A percentile compares a stretch with the other conserved stretches of the same genome.
phyloP scores from a whole-genome alignment of 2,797 vertebrate species.

The Trematomus bernacchii region DNA sequence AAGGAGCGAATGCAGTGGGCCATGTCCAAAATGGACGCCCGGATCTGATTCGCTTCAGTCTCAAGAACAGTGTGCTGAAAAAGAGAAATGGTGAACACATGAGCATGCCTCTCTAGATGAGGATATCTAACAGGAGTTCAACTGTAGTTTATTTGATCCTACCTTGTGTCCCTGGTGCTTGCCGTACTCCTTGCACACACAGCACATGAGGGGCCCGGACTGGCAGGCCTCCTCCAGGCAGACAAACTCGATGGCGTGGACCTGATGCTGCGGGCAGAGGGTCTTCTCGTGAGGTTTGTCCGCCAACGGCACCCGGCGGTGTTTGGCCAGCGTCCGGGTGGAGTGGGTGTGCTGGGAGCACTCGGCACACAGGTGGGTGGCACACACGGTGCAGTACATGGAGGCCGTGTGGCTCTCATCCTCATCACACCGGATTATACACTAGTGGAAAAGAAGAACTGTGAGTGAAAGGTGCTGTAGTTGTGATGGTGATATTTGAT shows the following conservation, averaged over 20 bases:
- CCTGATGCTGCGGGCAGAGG: conserved; percentile 96
- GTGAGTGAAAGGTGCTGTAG: not conserved
- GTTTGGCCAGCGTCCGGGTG: conserved; percentile 97
- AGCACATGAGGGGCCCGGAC: conserved; percentile 96
- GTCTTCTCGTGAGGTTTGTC: conserved; percentile 99
- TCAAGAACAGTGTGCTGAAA: conserved; percentile 94
- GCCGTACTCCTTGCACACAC: conserved; percentile 98
- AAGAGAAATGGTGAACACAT: not conserved
- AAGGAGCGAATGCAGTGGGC: conserved; percentile 98
- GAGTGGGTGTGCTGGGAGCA: conserved; percentile 98
- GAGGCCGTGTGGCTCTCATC: conserved; percentile 96
- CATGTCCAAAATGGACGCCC: conserved; percentile 98
- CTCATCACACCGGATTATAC: conserved; percentile 95
- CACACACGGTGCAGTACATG: conserved; percentile 97
- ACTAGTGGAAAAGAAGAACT: conserved; percentile 73
- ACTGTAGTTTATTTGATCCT: not conserved
- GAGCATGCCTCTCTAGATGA: not conserved
- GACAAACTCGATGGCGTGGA: conserved; percentile 98
- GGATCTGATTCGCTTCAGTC: conserved; percentile 96
- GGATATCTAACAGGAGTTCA: not conserved
- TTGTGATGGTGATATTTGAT: not conserved
- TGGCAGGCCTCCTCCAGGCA: conserved; percentile 97
- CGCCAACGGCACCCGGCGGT: conserved; percentile 95
- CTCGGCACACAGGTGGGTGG: conserved; percentile 95
- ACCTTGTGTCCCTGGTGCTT: conserved; percentile 99